Evolutionary conservation across 2,888 invertebrate species (phyloP), one percentile per base, ranked within the genome.

Genomic region (Ariolimax columbianus): DNA sequence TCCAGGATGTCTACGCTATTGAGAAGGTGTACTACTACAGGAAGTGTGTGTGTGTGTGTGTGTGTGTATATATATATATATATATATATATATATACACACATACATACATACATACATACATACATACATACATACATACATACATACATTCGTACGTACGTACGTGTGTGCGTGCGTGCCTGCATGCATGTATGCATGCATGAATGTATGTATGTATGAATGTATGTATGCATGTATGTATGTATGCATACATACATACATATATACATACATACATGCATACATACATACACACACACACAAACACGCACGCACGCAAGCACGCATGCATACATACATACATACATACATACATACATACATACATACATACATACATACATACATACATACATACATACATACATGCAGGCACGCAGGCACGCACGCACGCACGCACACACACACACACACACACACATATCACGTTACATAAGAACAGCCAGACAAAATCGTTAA

Each of bases 241-340:
- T n/a, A n/a, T n/a, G 9, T 26, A 63, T n/a, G n/a, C 66, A 33
- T 66, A 30, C 66, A 38, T 36, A 79, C 43, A 79, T 66, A 33
- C 38, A 59, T 36, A 66, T 43, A 33, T 66, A 66, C 66, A 63
- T 43, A 66, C 66, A 36, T 33, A 80, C 80, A 80, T 68, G 36
- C 80, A 78, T 59, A 78, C 78, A 78, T 68, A 80, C 68, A 80
- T n/a, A 26, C 63, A 63, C 63, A 63, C 63, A 17, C 68, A 66
- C n/a, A n/a, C n/a, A n/a, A n/a, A n/a, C n/a, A n/a, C n/a, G n/a
- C n/a, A n/a, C n/a, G n/a, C n/a, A n/a, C n/a, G n/a, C n/a, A n/a
- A n/a, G n/a, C n/a, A n/a, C n/a, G n/a, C n/a, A n/a, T n/a, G n/a
- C n/a, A n/a, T 40, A 66, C 30, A 43, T 68, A 43, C 26, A 63